Percentiles rank a stretch among this genome's conserved stretches.
Conservation (phyloP, 2,113 vertebrate species). For the Anguilla japonica region DNA sequence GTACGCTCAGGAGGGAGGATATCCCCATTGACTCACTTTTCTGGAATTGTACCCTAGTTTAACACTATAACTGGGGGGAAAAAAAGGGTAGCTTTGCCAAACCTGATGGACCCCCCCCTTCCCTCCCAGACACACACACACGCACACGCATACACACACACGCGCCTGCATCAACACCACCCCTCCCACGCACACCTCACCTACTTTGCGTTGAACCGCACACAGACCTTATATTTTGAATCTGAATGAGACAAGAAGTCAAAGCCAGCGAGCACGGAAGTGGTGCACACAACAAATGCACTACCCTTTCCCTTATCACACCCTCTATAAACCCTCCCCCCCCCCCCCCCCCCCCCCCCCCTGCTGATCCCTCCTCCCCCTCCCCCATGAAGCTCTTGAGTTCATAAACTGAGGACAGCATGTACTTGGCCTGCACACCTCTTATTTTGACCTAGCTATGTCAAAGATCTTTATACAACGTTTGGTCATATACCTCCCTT, state of each 20-base stretch:
- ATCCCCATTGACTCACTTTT: background rate
- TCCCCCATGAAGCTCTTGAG: background rate
- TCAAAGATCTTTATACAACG: background rate
- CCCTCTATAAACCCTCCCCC: no score
- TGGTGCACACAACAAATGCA: no score
- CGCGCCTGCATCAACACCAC: no score
- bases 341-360: no score
- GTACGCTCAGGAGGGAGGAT: background rate
- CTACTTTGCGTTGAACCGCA: background rate
- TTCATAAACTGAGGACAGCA: background rate
- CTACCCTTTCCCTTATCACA: no score
- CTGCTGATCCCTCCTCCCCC: background rate
- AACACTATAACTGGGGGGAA: no score
- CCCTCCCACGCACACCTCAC: no score
- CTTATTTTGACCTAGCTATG: conserved; percentile 4
- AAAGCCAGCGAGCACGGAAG: background rate
- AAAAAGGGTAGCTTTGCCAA: no score
- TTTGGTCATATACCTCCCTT: background rate
- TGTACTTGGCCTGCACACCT: background rate
- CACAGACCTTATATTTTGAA: background rate
- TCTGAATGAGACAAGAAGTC: background rate
- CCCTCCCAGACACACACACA: no score
- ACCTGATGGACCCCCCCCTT: no score
- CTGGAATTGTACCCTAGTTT: no score
- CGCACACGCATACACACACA: no score